These are phyloP conservation scores for Synaphobranchus kaupii DNA, from an alignment of 2,797 vertebrate species.

Conservation along the genomic window DNA sequence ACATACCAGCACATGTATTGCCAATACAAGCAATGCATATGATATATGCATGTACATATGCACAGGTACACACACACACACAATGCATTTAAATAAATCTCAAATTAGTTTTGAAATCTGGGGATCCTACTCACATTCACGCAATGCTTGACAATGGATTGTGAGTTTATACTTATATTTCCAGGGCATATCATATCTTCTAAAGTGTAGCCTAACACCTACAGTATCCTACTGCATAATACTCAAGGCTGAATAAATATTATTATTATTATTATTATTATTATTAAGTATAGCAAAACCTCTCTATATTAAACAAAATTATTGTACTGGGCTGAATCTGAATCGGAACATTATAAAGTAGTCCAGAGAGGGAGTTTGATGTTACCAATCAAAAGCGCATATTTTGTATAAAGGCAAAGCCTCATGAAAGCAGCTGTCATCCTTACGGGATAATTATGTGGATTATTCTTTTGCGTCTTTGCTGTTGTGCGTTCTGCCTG, in stretches of 20 bases:
- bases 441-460: constrained; percentile 63
- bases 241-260: not conserved
- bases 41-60: too few species aligned
- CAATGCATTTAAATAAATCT: not conserved
- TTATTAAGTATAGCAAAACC: not conserved
- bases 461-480: constrained; percentile 52
- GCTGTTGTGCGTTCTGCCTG: constrained; percentile 54
- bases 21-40: too few species aligned
- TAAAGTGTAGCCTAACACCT: not conserved
- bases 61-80: too few species aligned
- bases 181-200: not conserved
- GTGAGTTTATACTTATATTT: constrained; percentile 6
- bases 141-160: not conserved
- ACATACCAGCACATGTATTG: not conserved
- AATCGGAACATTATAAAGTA: not conserved
- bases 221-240: not conserved
- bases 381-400: constrained; percentile 19
- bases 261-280: constrained; percentile 9
- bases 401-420: constrained; percentile 50
- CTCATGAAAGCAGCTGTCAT: constrained; percentile 69
- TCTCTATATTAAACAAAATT: not conserved
- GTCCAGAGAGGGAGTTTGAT: constrained; percentile 2
- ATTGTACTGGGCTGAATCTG: not conserved
- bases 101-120: not conserved
- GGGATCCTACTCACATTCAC: not conserved